Base-by-base conservation (phyloP, 2,113 vertebrate genomes). In the Cromileptes altivelis region DNA sequence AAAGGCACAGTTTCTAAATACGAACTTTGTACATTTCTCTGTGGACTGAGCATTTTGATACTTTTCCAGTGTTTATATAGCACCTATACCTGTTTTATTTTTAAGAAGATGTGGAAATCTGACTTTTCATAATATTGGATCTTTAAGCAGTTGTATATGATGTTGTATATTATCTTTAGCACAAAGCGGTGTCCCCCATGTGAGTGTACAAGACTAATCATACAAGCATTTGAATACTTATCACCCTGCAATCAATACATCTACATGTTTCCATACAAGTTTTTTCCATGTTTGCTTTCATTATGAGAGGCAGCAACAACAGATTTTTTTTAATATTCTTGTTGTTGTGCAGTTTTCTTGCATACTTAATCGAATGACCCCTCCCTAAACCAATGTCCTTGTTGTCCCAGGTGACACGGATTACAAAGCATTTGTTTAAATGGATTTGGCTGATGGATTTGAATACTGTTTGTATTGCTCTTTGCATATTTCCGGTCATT, bases 401-500 rank as follows among this genome's bases (percentile, higher is more conserved):
- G 47, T 60, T 74, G 15, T 55, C 57, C 45, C 56, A 21, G 55
- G 55, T 64, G 18, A 42, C 47, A 64, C 21, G 10, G 33, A 57
- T 63, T 52, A 55, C 78, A 79, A 76, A 64, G 14, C 1, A 94
- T 94, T 93, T 93, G 92, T 88, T 89, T 93, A 92, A 82, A 86
- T 78, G 30, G 75, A 85, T 91, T 78, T 88, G 92, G 85, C 68
- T 81, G 87, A 19, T 63, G 3, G 40, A 94, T 94, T 94, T 94
- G 93, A 93, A 93, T 94, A 56, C 61, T 85, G 88, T 90, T 92
- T 91, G 88, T 87, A 27, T 84, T 68, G 56, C 70, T 78, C 67
- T 94, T 94, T 94, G 94, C 93, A 94, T 94, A 82, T 85, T 84
- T 91, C 90, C 63, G 42, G 57, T 56, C 55, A 72, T 68, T 60